Evolutionary conservation across 2,113 vertebrate species (phyloP), one percentile per base, ranked within the genome.

Genomic region (Callipepla californica): DNA sequence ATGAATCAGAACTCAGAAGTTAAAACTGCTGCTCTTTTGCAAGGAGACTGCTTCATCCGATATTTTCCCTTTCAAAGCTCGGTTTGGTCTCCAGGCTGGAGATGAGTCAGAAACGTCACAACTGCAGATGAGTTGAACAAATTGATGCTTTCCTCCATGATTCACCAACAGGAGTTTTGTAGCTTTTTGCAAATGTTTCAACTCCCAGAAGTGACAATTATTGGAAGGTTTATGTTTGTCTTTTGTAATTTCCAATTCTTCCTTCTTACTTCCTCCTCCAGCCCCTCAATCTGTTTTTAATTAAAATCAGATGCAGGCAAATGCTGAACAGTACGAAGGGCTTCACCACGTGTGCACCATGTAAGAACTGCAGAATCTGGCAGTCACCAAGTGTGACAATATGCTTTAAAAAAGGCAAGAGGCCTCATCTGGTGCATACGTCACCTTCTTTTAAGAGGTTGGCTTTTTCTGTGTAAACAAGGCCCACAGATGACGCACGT

Each of bases 241-340:
- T 95, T 84, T 92, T 83, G 44, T 84, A 95, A 96, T 81, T 58
- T 58, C 66, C 83, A 84, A 65, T 89, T 86, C 80, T 93, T 11
- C 1, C 40, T 85, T 92, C 51, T 87, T 92, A 73, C 86, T 90
- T 26, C 26, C 0, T 3, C 26, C 40, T 25, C n/a, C 80, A 95
- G 88, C 80, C 73, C 81, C 75, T 93, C 93, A 90, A 85, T 94
- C 97, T 97, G 97, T 85, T 75, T 65, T 66, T 95, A 95, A 98
- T 97, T 97, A 96, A 95, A 97, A 84, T 95, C 97, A 95, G 69
- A 94, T 61, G 55, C 91, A 70, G 17, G 76, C 80, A 59, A 95
- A 96, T 4, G 58, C 22, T 89, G 80, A 92, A 69, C 55, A 95
- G 50, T 55, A 93, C 44, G 87, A 86, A 97, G 94, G 95, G 93